Conservation (phyloP, 2,797 vertebrate species). For the Acanthornis magna region DNA sequence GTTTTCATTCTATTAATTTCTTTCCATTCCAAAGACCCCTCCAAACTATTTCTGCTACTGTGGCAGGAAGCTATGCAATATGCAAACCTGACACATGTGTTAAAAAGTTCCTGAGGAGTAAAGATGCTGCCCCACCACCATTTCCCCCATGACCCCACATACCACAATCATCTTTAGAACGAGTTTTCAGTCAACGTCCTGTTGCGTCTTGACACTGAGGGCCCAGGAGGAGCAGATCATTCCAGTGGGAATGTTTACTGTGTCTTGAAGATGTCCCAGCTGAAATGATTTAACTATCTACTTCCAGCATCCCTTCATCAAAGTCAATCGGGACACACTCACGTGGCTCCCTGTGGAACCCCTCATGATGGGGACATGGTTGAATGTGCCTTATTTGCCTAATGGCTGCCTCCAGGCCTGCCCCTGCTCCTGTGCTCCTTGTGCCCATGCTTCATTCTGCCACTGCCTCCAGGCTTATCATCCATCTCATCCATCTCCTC, state of each 20-base stretch:
- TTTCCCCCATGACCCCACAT: background rate
- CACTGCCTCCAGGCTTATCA: background rate
- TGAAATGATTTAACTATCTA: background rate
- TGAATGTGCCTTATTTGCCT: background rate
- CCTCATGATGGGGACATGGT: background rate
- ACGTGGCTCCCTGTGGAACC: background rate
- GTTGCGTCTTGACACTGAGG: rapidly evolving
- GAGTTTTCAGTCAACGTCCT: background rate
- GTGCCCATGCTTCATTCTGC: background rate
- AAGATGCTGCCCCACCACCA: background rate
- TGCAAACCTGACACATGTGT: background rate
- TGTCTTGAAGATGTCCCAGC: background rate
- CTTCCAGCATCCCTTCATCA: background rate
- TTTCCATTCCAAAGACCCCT: background rate
- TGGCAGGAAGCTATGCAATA: background rate
- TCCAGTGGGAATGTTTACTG: background rate
- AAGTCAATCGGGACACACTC: background rate
- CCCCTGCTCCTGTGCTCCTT: background rate
- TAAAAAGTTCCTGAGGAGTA: background rate
- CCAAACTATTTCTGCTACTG: rapidly evolving
- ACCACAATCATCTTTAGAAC: background rate
- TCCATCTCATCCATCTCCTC: background rate
- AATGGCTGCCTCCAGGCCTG: background rate
- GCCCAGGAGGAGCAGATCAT: background rate
- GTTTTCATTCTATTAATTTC: background rate